Base-by-base conservation (phyloP, 2,113 vertebrate genomes). In the Chaetura pelagica region DNA sequence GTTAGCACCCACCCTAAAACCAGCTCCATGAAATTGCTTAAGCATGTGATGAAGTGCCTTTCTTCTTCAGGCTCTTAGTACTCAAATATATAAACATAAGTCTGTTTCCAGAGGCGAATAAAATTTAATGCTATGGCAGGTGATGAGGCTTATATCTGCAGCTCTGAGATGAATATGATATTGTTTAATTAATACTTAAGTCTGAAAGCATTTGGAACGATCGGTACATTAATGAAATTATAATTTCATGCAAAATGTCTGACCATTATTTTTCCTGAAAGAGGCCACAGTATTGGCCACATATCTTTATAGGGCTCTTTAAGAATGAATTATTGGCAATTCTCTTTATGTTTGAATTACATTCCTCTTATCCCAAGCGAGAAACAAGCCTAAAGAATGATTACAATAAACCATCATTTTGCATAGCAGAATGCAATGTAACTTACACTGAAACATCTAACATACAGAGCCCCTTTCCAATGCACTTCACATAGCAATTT, bases 181-280 rank as follows among this genome's bases (percentile, higher is more conserved):
- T 88, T 96, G 14, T 93, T 95, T 96, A 87, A 96, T 96, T 94
- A 84, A 92, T 96, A n/a, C 42, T 95, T 91, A 84, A 93, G 46
- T 95, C 66, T 89, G 89, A 96, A 97, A 96, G 82, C 75, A 94
- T 96, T 97, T 94, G 93, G 80, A 96, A 74, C 9, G 57, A 94
- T 71, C 1, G 6, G 55, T 72, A 91, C 49, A 82, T 97, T 97
- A 97, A 96, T 96, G 77, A 98, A 92, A 95, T 73, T 38, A 97
- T 94, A 97, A 97, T 93, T 90, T 61, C 38, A 91, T 96, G 76
- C 89, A 96, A 94, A 96, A 96, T 80, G 84, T 89, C 92, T 89
- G 76, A 57, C 76, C 89, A 87, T 84, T 66, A 64, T 87, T 97
- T 94, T 90, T 82, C 58, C 91, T 89, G 86, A 93, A 96, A 95